A percentile compares a stretch with the other conserved stretches of the same genome.
phyloP scores from a whole-genome alignment of 2,888 invertebrate species.

The Caradrina clavipalpis region DNA sequence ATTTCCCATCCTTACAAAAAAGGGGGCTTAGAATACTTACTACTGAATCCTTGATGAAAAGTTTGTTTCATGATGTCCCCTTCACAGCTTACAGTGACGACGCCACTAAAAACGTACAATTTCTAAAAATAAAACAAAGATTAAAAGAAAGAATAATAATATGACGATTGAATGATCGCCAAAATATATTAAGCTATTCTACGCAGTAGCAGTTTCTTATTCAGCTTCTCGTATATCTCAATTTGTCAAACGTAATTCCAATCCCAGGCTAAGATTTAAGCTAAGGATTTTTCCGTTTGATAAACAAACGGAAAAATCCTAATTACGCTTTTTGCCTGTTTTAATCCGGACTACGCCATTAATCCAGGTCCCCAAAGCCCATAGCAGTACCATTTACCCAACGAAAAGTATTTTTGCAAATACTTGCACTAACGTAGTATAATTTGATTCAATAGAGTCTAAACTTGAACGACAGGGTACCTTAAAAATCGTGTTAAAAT shows the following conservation, averaged over 20 bases:
- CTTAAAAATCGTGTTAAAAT: neutral
- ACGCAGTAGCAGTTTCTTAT: neutral
- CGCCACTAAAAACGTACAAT: too few species aligned
- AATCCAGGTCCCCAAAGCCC: neutral
- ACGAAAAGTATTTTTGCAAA: conserved; percentile 3
- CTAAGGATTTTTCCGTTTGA: too few species aligned
- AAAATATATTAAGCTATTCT: neutral
- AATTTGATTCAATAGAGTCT: too few species aligned
- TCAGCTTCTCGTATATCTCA: neutral
- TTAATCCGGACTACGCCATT: conserved; percentile 19
- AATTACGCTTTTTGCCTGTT: conserved; percentile 21
- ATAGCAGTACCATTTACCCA: neutral
- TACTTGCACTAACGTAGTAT: neutral
- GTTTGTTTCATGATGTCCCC: too few species aligned
- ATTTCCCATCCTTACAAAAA: too few species aligned
- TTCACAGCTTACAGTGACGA: too few species aligned
- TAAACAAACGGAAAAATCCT: conserved; percentile 19
- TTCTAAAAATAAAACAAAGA: too few species aligned
- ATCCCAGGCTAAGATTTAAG: conserved; percentile 20
- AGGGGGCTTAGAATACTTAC: too few species aligned
- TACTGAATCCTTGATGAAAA: too few species aligned
- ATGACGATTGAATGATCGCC: neutral
- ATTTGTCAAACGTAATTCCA: conserved; percentile 21
- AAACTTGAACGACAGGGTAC: too few species aligned
- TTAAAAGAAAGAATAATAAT: too few species aligned